Evolutionary conservation across 2,113 vertebrate species (phyloP), one percentile per base, ranked within the genome.

Genomic region (Gymnarchus niloticus): DNA sequence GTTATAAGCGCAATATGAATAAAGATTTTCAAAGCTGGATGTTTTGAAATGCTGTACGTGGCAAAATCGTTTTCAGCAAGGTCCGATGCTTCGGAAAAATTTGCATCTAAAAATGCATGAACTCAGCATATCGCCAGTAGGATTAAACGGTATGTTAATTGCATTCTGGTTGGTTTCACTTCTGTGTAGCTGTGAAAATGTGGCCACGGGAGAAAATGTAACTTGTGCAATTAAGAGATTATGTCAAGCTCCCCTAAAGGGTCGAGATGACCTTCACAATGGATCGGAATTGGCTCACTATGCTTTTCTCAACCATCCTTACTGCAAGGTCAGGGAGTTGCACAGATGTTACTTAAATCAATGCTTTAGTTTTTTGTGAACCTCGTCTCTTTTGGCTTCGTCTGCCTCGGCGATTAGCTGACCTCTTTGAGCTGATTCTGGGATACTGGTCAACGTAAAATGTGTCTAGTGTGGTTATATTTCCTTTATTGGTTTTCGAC

Each of bases 371-470:
- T 76, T 49, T 41, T 10, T 51, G 77, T 51, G 48, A 25, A 25
- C 33, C 54, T 54, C 21, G n/a, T 57, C 54, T 56, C 28, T 0
- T 37, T 56, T 21, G 57, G 14, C 37, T 37, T 21, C 81, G 57
- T 83, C 54, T 57, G 81, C 49, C 33, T 57, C 19, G 5, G 25
- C 19, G 81, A 83, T 83, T 83, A 83, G 28, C 81, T 57, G 37
- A 56, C 19, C 81, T 9, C 77, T 51, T 10, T 81, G 46, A 81
- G 19, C 77, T 83, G 19, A 83, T 83, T 83, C 54, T 44, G 33
- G 81, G 81, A 59, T 57, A 83, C 28, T 14, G 28, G 61, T 69
- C 61, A 37, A 17, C 33, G 25, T 69, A 5, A 6, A 65, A 33
- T 65, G 59, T 28, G 33, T 65, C 59, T 25, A 28, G 59, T 65